Evolutionary conservation across 2,888 invertebrate genomes (phyloP).

Genomic region (Pimpla rufipes): DNA sequence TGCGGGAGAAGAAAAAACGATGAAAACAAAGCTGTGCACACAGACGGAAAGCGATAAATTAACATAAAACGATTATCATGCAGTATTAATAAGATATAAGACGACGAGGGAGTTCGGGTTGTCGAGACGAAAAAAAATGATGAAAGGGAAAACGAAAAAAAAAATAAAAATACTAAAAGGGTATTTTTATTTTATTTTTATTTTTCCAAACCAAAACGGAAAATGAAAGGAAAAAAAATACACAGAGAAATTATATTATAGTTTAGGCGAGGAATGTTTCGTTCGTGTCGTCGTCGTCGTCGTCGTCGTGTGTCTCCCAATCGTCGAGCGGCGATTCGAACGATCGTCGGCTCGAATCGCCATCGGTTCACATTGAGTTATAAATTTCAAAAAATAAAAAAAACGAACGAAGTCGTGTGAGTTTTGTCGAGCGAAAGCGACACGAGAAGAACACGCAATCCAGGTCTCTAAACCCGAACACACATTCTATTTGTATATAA

Average conservation of each 20-base stretch:
- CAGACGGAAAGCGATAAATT: slow-evolving; percentile 49
- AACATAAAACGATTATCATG: slow-evolving; percentile 79
- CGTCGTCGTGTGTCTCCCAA: slow-evolving; percentile 40
- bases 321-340: slow-evolving; percentile 31
- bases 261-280: slow-evolving; percentile 54
- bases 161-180: no score
- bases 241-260: slow-evolving; percentile 36
- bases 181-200: no score
- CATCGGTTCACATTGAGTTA: slow-evolving; percentile 5
- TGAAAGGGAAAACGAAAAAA: not conserved
- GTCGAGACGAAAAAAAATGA: slow-evolving; percentile 31
- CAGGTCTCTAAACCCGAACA: slow-evolving; percentile 68
- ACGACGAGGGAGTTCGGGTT: slow-evolving; percentile 60
- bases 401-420: not conserved
- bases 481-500: slow-evolving; percentile 84
- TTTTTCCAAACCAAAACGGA: no score
- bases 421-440: slow-evolving; percentile 22
- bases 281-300: slow-evolving; percentile 37
- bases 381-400: not conserved
- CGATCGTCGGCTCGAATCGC: slow-evolving; percentile 10
- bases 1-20: not conserved
- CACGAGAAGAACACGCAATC: slow-evolving; percentile 28
- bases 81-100: slow-evolving; percentile 84
- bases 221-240: slow-evolving; percentile 41
- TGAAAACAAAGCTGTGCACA: no score